A percentile compares a stretch with the other conserved stretches of the same genome.
Conservation (phyloP, 2,113 vertebrate genomes). For the Forbesichthys papilliferus region DNA sequence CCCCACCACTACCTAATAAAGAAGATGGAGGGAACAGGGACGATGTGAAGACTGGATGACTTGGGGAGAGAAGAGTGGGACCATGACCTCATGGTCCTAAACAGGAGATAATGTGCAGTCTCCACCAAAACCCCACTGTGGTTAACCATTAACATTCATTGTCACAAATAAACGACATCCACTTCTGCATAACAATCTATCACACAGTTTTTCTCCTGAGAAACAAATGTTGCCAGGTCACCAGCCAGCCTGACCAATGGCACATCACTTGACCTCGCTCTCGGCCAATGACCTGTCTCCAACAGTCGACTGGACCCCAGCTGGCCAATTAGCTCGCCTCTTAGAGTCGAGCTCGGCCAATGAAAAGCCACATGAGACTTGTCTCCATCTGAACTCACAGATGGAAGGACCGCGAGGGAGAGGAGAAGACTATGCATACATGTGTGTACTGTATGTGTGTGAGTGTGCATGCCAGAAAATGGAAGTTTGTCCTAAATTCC, state of each 20-base stretch:
- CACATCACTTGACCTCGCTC: slow-evolving; percentile 67
- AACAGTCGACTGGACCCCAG: slow-evolving; percentile 70
- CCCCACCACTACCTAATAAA: slow-evolving; percentile 65
- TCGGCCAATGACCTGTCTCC: slow-evolving; percentile 66
- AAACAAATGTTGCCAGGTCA: slow-evolving; percentile 61
- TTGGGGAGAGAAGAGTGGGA: slow-evolving; percentile 12
- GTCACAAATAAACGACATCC: slow-evolving; percentile 50
- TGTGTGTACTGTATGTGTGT: slow-evolving; percentile 19
- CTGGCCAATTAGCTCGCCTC: slow-evolving; percentile 76
- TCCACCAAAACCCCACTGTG: neutral
- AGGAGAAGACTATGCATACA: slow-evolving; percentile 21
- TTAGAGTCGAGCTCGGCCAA: slow-evolving; percentile 68
- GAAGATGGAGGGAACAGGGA: slow-evolving; percentile 36
- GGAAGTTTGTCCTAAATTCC: slow-evolving; percentile 55
- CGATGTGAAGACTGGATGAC: slow-evolving; percentile 14
- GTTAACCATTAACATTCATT: neutral
- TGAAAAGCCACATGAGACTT: slow-evolving; percentile 67
- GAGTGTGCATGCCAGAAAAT: neutral
- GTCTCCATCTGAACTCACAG: slow-evolving; percentile 73
- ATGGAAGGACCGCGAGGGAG: slow-evolving; percentile 64
- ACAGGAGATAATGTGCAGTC: slow-evolving; percentile 11
- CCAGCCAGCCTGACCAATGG: slow-evolving; percentile 66
- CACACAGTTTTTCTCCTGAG: slow-evolving; percentile 39
- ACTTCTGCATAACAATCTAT: slow-evolving; percentile 30
- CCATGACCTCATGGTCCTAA: too few relatives aligned